Base-by-base conservation (phyloP, 2,888 invertebrate species). In the Xylota segnis region DNA sequence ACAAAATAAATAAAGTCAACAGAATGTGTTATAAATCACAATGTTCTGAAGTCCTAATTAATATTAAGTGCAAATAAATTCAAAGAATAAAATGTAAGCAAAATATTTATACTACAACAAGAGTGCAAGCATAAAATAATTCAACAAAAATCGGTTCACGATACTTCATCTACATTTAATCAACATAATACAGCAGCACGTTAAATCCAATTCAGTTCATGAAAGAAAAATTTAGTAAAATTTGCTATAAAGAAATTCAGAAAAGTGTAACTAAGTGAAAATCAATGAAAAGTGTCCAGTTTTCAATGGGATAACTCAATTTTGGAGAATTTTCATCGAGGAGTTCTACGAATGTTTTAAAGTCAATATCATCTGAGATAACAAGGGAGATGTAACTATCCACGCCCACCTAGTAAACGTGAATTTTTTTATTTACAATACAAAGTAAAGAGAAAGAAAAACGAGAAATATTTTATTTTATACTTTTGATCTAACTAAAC, bases 191-290 rank as follows among this genome's bases (percentile, higher is more conserved):
- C 7, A 47, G n/a, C 9, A 9, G 7, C 43, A 43, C 1, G 3
- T 10, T 9, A 47, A 47, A 23, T 14, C 5, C 34, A 32, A 5
- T 47, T 47, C 7, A 18, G 5, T 18, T 6, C n/a, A n/a, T n/a
- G n/a, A n/a, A n/a, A n/a, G n/a, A n/a, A n/a, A n/a, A n/a, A 23
- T 47, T 0, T 2, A 47, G 47, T 47, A 37, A 56, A 56, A 56
- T 32, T 14, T 32, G 1, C 34, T 14, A 45, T 7, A 59, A 4
- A 29, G 10, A 14, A 16, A 5, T 18, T 4, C 4, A n/a, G 0
- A 45, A 40, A 61, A 61, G 45, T 61, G 61, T 45, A 45, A 61
- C 29, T 61, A 45, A 45, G 9, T 45, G 27, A 16, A 10, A 4
- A 14, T 6, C 27, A 61, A 47, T n/a, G n/a, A 9, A 47, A 47